Conservation (phyloP, 2,113 vertebrate genomes). For the Oreochromis niloticus region DNA sequence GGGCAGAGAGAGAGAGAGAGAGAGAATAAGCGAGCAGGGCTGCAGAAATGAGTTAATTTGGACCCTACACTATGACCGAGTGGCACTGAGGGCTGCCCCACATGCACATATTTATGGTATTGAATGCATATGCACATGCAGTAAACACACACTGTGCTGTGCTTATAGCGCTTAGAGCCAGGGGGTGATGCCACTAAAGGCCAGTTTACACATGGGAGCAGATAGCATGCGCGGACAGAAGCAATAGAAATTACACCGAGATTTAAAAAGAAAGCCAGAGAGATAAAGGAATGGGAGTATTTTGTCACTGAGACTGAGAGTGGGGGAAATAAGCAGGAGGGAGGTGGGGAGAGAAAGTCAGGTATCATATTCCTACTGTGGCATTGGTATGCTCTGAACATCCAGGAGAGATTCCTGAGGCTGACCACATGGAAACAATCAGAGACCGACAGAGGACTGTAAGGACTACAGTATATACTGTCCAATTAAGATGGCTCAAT, state of each 20-base stretch:
- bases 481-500: neutral
- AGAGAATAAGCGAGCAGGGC: slow-evolving; percentile 61
- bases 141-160: neutral
- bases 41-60: slow-evolving; percentile 69
- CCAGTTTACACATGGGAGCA: neutral
- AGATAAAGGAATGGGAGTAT: neutral
- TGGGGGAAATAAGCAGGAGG: neutral
- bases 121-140: neutral
- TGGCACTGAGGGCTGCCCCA: neutral
- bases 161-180: neutral
- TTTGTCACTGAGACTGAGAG: neutral
- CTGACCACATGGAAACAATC: slow-evolving; percentile 43
- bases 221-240: neutral
- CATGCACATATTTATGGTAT: neutral
- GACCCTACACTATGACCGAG: neutral
- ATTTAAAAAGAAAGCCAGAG: neutral
- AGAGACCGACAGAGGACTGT: neutral
- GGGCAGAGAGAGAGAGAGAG: slow-evolving; percentile 50
- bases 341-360: neutral
- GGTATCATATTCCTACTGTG: slow-evolving; percentile 37
- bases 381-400: slow-evolving; percentile 28
- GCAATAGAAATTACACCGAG: neutral
- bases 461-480: neutral
- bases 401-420: slow-evolving; percentile 45
- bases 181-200: neutral